phyloP scores from a whole-genome alignment of 2,888 invertebrate genomes.

The Synanthedon formicaeformis region DNA sequence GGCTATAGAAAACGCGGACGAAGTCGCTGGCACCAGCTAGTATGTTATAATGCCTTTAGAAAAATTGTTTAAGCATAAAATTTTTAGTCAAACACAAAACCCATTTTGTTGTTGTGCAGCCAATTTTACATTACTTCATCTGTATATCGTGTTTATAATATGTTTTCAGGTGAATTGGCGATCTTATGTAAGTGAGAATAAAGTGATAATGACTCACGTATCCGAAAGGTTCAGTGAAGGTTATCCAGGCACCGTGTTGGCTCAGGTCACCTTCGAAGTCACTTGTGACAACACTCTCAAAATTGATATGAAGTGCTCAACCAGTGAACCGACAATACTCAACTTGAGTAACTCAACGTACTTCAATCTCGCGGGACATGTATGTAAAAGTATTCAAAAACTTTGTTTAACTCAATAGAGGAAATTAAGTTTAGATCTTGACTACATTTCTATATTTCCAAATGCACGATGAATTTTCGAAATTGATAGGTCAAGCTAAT shows the following conservation, averaged over 20 bases:
- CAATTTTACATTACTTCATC: too few relatives aligned
- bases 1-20: too few relatives aligned
- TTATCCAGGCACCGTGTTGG: conserved; percentile 86
- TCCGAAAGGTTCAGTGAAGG: conserved; percentile 88
- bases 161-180: conserved; percentile 74
- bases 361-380: conserved; percentile 94
- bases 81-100: background rate
- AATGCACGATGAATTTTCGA: too few relatives aligned
- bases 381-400: conserved; percentile 36
- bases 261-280: conserved; percentile 77
- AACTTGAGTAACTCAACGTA: conserved; percentile 91
- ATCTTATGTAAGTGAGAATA: conserved; percentile 68
- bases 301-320: conserved; percentile 80
- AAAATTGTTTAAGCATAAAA: too few relatives aligned
- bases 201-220: conserved; percentile 79
- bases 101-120: background rate
- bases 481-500: too few relatives aligned
- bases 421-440: too few relatives aligned
- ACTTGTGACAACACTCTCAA: conserved; percentile 79
- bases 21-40: too few relatives aligned
- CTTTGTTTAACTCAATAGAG: too few relatives aligned
- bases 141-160: too few relatives aligned
- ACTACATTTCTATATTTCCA: too few relatives aligned
- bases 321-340: conserved; percentile 83
- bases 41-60: background rate